These are phyloP conservation scores for Pithecia hirsuta DNA, from an alignment of 2,797 vertebrate genomes.

Conservation along the genomic window DNA sequence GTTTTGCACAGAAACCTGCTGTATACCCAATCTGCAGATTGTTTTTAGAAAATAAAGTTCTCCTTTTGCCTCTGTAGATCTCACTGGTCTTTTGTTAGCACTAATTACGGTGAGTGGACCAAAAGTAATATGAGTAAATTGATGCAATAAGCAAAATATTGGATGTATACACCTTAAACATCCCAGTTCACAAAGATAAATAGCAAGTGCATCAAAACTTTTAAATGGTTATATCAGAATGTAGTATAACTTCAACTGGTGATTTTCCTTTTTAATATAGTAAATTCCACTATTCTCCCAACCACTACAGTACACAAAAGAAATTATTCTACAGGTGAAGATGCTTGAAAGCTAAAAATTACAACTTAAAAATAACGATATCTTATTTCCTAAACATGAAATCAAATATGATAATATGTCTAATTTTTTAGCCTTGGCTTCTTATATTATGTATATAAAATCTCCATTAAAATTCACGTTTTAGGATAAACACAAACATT, in stretches of 20 bases:
- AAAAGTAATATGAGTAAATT: not conserved
- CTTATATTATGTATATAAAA: not conserved
- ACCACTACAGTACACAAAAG: not conserved
- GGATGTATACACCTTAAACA: not conserved
- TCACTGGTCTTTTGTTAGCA: not conserved
- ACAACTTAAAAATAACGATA: not conserved
- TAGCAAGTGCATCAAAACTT: not conserved
- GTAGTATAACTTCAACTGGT: not conserved
- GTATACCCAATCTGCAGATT: not conserved
- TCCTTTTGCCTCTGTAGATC: not conserved
- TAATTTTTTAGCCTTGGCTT: not conserved
- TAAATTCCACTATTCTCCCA: not conserved
- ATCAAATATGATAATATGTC: not conserved
- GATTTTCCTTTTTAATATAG: not conserved
- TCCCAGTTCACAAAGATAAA: not conserved
- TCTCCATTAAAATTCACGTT: not conserved
- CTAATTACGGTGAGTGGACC: not conserved
- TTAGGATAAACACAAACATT: not conserved
- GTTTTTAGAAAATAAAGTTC: not conserved
- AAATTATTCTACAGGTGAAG: not conserved
- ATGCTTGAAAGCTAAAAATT: not conserved
- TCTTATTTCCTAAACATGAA: not conserved
- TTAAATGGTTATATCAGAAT: not conserved
- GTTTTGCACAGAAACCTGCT: not conserved
- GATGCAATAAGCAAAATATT: not conserved